These are phyloP conservation scores for Cataglyphis albicans DNA, from an alignment of 2,888 invertebrate species.

Conservation along the genomic window DNA sequence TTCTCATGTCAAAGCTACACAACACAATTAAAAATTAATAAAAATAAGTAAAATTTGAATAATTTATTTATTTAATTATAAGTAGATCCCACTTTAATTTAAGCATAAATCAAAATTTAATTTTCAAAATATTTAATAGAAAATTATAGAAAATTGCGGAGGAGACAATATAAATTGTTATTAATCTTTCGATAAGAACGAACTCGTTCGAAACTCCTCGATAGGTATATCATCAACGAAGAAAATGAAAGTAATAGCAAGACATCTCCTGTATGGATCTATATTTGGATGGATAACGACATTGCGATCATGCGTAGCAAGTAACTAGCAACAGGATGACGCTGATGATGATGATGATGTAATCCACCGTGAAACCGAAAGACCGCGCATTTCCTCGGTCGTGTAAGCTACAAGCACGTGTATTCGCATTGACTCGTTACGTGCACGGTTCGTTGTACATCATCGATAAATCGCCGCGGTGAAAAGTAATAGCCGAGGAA, in stretches of 20 bases:
- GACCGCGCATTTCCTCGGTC: constrained; percentile 43
- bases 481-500: constrained; percentile 53
- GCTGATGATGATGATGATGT: constrained; percentile 36
- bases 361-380: constrained; percentile 42
- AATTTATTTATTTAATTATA: background rate
- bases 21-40: background rate
- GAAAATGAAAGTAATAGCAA: constrained; percentile 2
- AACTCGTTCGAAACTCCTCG: constrained; percentile 15
- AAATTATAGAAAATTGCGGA: constrained; percentile 20
- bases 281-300: constrained; percentile 31
- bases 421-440: constrained; percentile 20
- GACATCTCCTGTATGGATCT: background rate
- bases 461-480: constrained; percentile 49
- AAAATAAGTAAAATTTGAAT: background rate
- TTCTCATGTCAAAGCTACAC: background rate
- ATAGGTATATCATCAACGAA: background rate
- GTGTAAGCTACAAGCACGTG: constrained; percentile 34
- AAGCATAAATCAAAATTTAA: background rate
- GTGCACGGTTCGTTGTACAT: constrained; percentile 51
- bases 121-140: background rate
- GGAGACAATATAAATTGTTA: background rate
- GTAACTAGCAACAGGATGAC: constrained; percentile 23
- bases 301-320: constrained; percentile 20
- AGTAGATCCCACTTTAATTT: background rate
- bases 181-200: constrained; percentile 25